Base-by-base conservation (phyloP, 2,113 vertebrate species). In the Pseudorectes ferrugineus region DNA sequence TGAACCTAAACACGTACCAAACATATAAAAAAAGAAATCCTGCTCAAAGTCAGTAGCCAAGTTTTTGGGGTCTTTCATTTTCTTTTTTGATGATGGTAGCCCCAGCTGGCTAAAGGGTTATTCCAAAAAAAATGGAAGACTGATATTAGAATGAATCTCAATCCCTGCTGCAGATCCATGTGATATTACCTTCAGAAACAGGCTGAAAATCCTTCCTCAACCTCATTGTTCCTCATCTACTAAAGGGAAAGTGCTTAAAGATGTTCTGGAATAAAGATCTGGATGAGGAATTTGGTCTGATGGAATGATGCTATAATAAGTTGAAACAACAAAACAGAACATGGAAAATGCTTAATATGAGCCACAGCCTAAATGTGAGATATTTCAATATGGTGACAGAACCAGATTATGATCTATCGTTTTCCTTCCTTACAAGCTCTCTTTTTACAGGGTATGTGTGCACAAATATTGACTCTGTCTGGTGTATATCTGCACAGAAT, bases 341-440 rank as follows among this genome's bases (percentile, higher is more conserved):
- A 59, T 73, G 77, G 35, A 48, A 80, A 79, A 94, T 67, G 89
- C 2, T 88, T 38, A 29, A 36, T 40, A 40, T 73, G 85, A 77
- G 36, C 43, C 15, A 73, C 11, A 71, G 20, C 28, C 38, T 85
- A 82, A 89, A 91, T 66, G 57, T 36, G 49, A 79, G 74, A 75
- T 46, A 43, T 71, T 88, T 96, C 94, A 95, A 93, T 88, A 93
- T 93, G 75, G 88, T 94, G 94, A 93, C 89, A 88, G 76, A 91
- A 93, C 42, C 81, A 66, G 33, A 40, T 45, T 15, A 12, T 21
- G 67, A 76, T 42, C 74, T 49, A 5, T 25, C 1, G 5, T 54
- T 72, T 74, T 24, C n/a, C 36, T 65, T 46, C 12, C 2, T 40
- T n/a, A 4, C 6, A 61, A 55, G 4, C 29, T 68, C 9, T 49